A percentile compares a stretch with the other conserved stretches of the same genome.
Conservation (phyloP, 2,797 vertebrate genomes). For the Lophius americanus region DNA sequence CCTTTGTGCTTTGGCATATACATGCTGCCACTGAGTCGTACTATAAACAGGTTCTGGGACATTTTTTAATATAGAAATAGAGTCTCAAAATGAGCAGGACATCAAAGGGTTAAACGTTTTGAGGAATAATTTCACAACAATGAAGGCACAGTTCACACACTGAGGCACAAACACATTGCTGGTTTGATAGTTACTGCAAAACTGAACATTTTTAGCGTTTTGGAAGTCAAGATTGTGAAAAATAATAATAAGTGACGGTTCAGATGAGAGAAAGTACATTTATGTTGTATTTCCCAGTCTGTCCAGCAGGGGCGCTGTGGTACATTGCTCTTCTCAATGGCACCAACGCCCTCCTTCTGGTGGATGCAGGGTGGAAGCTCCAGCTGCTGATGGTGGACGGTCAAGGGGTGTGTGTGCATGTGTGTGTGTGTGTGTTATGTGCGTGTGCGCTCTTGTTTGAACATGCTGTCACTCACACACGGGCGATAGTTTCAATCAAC, state of each 20-base stretch:
- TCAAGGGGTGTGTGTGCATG: constrained; percentile 30
- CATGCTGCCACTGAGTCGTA: no score
- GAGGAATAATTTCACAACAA: no score
- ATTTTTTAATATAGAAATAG: no score
- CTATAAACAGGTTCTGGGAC: no score
- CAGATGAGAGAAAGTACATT: neutral
- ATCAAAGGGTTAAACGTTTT: no score
- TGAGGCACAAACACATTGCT: no score
- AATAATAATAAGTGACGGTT: neutral
- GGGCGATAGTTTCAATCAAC: no score
- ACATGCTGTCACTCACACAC: constrained; percentile 12
- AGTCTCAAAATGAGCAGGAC: no score
- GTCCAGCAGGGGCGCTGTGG: constrained; percentile 86
- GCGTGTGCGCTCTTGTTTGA: neutral
- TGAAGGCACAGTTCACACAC: no score
- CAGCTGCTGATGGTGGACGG: constrained; percentile 86
- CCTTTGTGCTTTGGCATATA: no score
- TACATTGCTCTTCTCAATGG: constrained; percentile 87
- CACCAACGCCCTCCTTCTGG: constrained; percentile 91
- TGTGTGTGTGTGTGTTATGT: neutral
- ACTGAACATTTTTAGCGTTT: neutral
- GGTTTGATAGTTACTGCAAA: no score
- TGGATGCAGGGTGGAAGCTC: constrained; percentile 90
- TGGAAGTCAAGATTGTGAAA: neutral
- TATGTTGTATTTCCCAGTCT: constrained; percentile 45